Conservation (phyloP, 2,113 vertebrate species). For the Myotis yumanensis region DNA sequence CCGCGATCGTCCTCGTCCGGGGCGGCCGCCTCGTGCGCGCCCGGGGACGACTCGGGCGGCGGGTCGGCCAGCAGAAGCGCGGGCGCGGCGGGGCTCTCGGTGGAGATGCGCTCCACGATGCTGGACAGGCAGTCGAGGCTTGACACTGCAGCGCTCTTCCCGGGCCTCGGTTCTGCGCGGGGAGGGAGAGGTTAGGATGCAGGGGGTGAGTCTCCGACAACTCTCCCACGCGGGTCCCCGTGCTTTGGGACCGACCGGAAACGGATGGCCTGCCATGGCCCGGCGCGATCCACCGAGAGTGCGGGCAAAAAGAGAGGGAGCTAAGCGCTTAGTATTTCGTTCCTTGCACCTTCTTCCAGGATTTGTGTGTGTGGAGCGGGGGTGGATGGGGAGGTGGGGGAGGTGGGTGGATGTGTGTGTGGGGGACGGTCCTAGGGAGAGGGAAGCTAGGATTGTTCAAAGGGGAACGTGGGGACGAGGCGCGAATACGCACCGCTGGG, state of each 20-base stretch:
- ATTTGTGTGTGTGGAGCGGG: background rate
- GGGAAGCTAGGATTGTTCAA: background rate
- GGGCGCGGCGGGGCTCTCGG: slow-evolving; percentile 87
- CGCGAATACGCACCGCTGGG: slow-evolving; percentile 85
- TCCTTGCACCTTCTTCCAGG: background rate
- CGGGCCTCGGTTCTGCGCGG: slow-evolving; percentile 84
- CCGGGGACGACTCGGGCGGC: slow-evolving; percentile 83
- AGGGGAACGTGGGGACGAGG: background rate
- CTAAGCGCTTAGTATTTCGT: background rate
- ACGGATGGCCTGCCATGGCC: background rate
- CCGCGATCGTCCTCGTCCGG: slow-evolving; percentile 78
- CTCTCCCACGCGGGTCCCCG: background rate
- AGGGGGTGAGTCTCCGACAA: background rate
- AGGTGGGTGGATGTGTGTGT: background rate
- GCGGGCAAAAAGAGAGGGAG: background rate
- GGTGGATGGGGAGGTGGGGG: background rate
- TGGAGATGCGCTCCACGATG: slow-evolving; percentile 98
- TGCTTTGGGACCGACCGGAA: background rate
- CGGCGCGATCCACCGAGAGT: background rate
- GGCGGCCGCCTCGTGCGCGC: slow-evolving; percentile 76
- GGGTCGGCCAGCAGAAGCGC: slow-evolving; percentile 82
- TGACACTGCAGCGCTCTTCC: slow-evolving; percentile 91
- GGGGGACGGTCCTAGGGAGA: background rate
- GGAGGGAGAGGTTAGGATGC: background rate
- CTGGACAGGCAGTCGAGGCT: slow-evolving; percentile 97